Percentiles rank a stretch among this genome's conserved stretches.
Evolutionary conservation across 2,888 invertebrate species (phyloP).

Genomic region (Spatulosminthurus flaviceps): DNA sequence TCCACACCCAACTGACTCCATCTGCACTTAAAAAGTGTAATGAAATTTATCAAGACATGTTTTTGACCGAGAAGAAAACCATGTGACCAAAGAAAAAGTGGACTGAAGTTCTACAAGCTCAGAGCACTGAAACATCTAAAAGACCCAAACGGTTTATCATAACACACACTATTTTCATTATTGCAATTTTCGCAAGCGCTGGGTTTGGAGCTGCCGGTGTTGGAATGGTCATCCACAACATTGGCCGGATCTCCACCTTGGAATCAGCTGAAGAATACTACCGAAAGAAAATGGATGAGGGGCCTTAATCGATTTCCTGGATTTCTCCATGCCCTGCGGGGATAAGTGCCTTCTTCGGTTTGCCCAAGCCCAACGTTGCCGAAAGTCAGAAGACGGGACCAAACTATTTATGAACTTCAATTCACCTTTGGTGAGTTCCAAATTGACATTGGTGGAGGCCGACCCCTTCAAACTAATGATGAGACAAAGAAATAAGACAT

Average conservation of each 20-base stretch:
- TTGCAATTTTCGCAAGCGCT: background rate
- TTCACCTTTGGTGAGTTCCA: conserved; percentile 28
- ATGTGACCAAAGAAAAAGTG: conserved; percentile 30
- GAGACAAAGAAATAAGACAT: conserved; percentile 39
- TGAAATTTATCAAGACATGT: conserved; percentile 22
- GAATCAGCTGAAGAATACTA: background rate
- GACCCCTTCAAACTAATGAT: conserved; percentile 47
- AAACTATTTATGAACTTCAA: conserved; percentile 38
- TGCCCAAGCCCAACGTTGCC: conserved; percentile 39
- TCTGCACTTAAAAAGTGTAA: conserved; percentile 1
- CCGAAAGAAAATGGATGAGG: background rate
- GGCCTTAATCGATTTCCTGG: conserved; percentile 47
- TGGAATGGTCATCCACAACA: background rate
- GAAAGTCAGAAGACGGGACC: conserved; percentile 1
- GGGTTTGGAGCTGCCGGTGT: background rate
- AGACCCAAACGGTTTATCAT: background rate
- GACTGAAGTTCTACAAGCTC: background rate
- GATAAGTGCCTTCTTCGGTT: conserved; percentile 42
- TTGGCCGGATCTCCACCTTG: background rate
- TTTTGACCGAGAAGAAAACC: background rate
- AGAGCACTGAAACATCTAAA: background rate
- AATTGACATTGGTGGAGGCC: conserved; percentile 35
- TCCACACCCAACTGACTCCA: background rate
- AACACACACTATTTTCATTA: background rate
- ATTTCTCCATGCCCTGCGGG: conserved; percentile 49